A percentile compares a stretch with the other conserved stretches of the same genome.
phyloP scores from a whole-genome alignment of 2,113 vertebrate genomes.

The Mormoops blainvillei region DNA sequence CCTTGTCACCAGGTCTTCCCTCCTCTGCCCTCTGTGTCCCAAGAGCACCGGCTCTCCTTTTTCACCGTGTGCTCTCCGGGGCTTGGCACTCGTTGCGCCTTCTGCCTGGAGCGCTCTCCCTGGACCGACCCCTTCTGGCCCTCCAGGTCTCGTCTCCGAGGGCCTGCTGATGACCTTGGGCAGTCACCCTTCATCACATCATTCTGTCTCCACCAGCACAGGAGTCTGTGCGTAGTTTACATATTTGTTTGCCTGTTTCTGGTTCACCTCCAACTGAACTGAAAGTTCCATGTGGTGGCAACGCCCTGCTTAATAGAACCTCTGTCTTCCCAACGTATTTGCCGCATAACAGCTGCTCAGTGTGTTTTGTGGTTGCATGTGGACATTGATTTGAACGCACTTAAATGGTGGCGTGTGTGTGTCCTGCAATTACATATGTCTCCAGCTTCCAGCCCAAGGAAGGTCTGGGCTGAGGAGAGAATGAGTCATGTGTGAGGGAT shows the following conservation, averaged over 20 bases:
- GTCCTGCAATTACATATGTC: not conserved
- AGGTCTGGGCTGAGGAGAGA: not conserved
- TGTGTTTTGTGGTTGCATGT: not conserved
- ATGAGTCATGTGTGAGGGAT: not conserved
- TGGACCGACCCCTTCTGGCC: not conserved
- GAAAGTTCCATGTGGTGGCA: not conserved
- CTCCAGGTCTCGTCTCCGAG: not conserved
- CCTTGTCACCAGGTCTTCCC: not conserved
- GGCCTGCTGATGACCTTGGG: not conserved
- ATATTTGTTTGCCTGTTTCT: not conserved
- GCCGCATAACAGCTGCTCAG: rapidly evolving
- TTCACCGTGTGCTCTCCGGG: not conserved
- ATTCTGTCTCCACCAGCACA: not conserved
- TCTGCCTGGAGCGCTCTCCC: not conserved
- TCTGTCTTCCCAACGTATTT: not conserved
- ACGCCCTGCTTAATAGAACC: not conserved
- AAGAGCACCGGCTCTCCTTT: not conserved
- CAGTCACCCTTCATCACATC: not conserved
- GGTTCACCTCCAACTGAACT: not conserved
- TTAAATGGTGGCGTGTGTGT: not conserved
- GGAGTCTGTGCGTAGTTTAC: not conserved
- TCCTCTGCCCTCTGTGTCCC: not conserved
- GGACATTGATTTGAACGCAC: not conserved
- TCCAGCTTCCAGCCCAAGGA: not conserved
- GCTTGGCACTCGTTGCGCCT: not conserved